These are phyloP conservation scores for Drosophila limbata DNA, from an alignment of 2,888 invertebrate genomes.

Conservation along the genomic window DNA sequence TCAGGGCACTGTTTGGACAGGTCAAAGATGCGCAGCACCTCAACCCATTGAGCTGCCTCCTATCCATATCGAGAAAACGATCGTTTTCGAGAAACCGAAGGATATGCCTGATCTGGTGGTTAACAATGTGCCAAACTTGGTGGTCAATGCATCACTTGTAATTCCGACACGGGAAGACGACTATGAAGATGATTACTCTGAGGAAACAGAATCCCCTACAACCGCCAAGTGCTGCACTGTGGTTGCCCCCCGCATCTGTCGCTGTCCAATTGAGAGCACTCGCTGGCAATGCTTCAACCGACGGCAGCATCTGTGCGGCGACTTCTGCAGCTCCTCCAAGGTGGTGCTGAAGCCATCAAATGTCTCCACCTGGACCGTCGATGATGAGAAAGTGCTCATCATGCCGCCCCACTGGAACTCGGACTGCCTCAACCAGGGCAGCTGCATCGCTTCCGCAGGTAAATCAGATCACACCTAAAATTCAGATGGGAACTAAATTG, in stretches of 20 bases:
- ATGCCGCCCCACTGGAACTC: constrained; percentile 65
- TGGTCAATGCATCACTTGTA: constrained; percentile 58
- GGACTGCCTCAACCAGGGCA: constrained; percentile 35
- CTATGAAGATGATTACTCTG: constrained; percentile 37
- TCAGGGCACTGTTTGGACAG: constrained; percentile 72
- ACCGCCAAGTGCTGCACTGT: constrained; percentile 70
- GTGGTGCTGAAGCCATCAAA: constrained; percentile 65
- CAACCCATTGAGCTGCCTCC: constrained; percentile 45
- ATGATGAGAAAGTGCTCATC: constrained; percentile 31
- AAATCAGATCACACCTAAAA: not conserved
- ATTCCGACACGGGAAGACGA: constrained; percentile 32
- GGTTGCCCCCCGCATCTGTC: constrained; percentile 74
- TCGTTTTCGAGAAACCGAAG: constrained; percentile 46
- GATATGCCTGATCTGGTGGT: constrained; percentile 44
- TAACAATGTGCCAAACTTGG: constrained; percentile 67
- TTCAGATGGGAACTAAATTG: not conserved
- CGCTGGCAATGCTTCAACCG: constrained; percentile 74
- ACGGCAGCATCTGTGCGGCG: constrained; percentile 70
- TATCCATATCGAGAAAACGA: constrained; percentile 50
- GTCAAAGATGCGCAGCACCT: constrained; percentile 55
- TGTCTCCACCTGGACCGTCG: constrained; percentile 40
- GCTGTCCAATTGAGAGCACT: constrained; percentile 15
- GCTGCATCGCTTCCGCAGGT: constrained; percentile 57
- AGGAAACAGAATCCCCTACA: constrained; percentile 8
- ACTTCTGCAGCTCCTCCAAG: constrained; percentile 67